A percentile compares a stretch with the other conserved stretches of the same genome.
phyloP scores from a whole-genome alignment of 2,888 invertebrate species.

The Agriopis leucophaearia region DNA sequence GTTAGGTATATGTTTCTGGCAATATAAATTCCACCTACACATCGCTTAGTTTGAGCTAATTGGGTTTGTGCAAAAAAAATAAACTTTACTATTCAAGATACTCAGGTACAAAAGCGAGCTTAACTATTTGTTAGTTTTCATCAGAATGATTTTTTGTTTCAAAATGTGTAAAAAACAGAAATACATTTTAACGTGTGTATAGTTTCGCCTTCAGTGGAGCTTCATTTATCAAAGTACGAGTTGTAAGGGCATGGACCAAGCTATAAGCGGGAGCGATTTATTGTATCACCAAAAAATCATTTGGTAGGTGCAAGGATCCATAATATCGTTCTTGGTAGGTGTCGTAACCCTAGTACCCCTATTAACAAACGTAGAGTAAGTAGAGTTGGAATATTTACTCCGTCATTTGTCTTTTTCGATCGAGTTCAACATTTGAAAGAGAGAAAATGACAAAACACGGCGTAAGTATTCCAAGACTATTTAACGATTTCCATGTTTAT shows the following conservation, averaged over 20 bases:
- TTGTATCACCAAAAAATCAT: too few relatives aligned
- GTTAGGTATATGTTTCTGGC: not conserved
- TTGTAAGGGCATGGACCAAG: slow-evolving; percentile 8
- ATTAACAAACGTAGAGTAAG: too few relatives aligned
- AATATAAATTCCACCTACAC: not conserved
- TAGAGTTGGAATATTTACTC: too few relatives aligned
- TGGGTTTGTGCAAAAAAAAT: not conserved
- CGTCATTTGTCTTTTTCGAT: too few relatives aligned
- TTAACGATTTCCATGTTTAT: too few relatives aligned
- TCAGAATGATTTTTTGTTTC: not conserved
- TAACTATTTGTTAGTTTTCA: too few relatives aligned
- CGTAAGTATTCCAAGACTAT: too few relatives aligned
- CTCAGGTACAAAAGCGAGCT: not conserved
- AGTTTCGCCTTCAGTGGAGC: slow-evolving; percentile 24
- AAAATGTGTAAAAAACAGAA: not conserved
- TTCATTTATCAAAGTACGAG: slow-evolving; percentile 34
- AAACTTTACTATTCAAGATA: not conserved
- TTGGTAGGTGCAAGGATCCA: too few relatives aligned
- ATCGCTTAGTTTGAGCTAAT: not conserved
- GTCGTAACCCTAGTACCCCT: too few relatives aligned
- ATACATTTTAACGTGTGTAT: not conserved
- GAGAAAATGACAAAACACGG: too few relatives aligned
- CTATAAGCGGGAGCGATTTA: slow-evolving; percentile 24
- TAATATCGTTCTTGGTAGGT: too few relatives aligned
- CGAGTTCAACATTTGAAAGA: too few relatives aligned